A percentile compares a stretch with the other conserved stretches of the same genome.
These are phyloP conservation scores for Apis florea DNA, from an alignment of 1,140 invertebrate species.

Conservation along the genomic window DNA sequence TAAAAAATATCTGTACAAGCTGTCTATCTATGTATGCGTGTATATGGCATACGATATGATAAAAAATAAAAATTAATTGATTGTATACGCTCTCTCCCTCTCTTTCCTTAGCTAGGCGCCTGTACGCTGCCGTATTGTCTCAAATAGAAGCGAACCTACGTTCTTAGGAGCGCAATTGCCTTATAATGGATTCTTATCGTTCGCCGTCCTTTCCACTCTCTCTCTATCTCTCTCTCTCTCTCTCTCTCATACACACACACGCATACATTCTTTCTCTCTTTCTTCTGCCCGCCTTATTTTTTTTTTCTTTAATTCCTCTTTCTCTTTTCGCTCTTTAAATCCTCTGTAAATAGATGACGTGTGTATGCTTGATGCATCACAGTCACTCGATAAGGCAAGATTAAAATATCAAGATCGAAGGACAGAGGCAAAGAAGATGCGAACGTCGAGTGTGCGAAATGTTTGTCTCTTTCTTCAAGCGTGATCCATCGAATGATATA, in stretches of 20 bases:
- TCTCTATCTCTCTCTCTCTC: background rate
- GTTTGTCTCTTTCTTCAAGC: background rate
- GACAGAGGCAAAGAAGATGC: slow-evolving; percentile 21
- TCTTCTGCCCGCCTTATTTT: background rate
- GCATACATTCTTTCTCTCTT: background rate
- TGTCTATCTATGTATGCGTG: slow-evolving; percentile 20
- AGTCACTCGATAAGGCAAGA: slow-evolving; percentile 56
- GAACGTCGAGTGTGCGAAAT: background rate
- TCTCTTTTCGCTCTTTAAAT: slow-evolving; percentile 23
- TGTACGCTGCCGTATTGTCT: slow-evolving; percentile 57
- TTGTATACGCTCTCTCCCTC: slow-evolving; percentile 61
- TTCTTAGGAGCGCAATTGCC: slow-evolving; percentile 40
- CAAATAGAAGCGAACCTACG: slow-evolving; percentile 47
- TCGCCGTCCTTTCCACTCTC: slow-evolving; percentile 31
- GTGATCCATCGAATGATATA: background rate
- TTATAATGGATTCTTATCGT: slow-evolving; percentile 43
- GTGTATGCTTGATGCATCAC: slow-evolving; percentile 9
- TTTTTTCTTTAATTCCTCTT: background rate
- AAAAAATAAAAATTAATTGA: slow-evolving; percentile 61
- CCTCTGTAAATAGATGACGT: slow-evolving; percentile 12
- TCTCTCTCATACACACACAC: background rate
- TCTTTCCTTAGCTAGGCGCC: slow-evolving; percentile 54
- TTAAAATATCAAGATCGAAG: slow-evolving; percentile 45
- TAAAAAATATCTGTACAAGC: slow-evolving; percentile 43
- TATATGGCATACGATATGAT: slow-evolving; percentile 58